Evolutionary conservation across 2,113 vertebrate species (phyloP), one percentile per base, ranked within the genome.

Genomic region (Actinemys pallida): DNA sequence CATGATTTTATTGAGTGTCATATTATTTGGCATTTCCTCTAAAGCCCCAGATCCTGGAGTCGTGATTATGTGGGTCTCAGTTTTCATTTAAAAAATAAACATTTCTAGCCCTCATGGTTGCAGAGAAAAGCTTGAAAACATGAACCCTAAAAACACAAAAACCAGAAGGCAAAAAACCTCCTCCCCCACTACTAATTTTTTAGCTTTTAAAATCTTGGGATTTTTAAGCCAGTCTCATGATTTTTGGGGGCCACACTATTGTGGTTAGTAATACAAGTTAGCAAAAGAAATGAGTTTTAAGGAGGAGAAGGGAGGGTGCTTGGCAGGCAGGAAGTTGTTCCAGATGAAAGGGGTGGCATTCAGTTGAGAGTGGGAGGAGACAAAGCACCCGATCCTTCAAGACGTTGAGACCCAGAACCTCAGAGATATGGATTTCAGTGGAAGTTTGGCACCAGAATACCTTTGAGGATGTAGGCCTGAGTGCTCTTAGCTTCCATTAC

Each of bases 1-100:
- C 0, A 0, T 78, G 76, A 86, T 45, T 83, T 45, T 86, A 57
- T 27, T 76, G 50, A 56, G 49, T 86, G 22, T 59, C 29, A 29
- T 52, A 3, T 35, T 29, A 19, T 89, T 87, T 5, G 62, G 50
- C 69, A 76, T 10, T 94, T 90, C 56, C 39, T 54, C 35, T 65
- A 82, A 91, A 39, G n/a, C 10, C 10, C 54, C 89, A 1, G 4
- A 82, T 87, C 25, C 17, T 6, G 20, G 39, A 89, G 13, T 57
- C 39, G 20, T 54, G 56, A 20, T 78, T 56, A 35, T 93, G 52
- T 89, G 11, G 83, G 79, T 80, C 42, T 16, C 52, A 19, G 39
- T 11, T 45, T 76, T 45, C 11, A 24, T 25, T 76, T 25, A 45
- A 45, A 75, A 54, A 76, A 45, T 24, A 76, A 76, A 25, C 14